Percentiles rank a stretch among this genome's conserved stretches.
These are phyloP conservation scores for Fopius arisanus DNA, from an alignment of 1,140 invertebrate species.

Conservation along the genomic window DNA sequence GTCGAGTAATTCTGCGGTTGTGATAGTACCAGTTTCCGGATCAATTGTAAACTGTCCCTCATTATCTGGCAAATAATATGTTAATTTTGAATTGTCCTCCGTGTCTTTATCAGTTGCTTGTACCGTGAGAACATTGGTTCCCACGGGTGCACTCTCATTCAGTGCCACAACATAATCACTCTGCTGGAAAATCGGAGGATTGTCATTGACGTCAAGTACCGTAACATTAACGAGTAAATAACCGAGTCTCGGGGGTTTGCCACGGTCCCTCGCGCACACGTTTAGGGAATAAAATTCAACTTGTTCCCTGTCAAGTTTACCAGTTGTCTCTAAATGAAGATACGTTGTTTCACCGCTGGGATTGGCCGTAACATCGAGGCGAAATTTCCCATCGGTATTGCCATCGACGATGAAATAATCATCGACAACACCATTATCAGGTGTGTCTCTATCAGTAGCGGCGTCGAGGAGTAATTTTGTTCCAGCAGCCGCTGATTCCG, in stretches of 20 bases:
- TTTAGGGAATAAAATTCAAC: slow-evolving; percentile 85
- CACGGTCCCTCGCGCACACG: slow-evolving; percentile 88
- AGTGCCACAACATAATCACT: slow-evolving; percentile 91
- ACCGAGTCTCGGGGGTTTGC: slow-evolving; percentile 79
- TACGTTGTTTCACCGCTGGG: slow-evolving; percentile 88
- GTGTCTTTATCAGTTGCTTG: slow-evolving; percentile 90
- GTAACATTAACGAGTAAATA: slow-evolving; percentile 90
- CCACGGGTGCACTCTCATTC: slow-evolving; percentile 89
- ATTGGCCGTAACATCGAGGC: slow-evolving; percentile 85
- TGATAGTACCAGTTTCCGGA: slow-evolving; percentile 86
- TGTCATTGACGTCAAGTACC: slow-evolving; percentile 93
- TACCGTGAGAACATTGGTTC: slow-evolving; percentile 88
- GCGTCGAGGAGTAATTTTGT: slow-evolving; percentile 87
- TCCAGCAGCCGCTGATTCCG: slow-evolving; percentile 88
- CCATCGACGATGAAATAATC: slow-evolving; percentile 89
- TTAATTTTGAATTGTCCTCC: slow-evolving; percentile 91
- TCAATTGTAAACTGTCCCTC: slow-evolving; percentile 89
- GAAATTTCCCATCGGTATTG: slow-evolving; percentile 87
- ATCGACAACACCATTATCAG: slow-evolving; percentile 85
- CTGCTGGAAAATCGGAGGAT: slow-evolving; percentile 92
- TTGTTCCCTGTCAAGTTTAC: slow-evolving; percentile 87
- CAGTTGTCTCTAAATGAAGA: slow-evolving; percentile 88
- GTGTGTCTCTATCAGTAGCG: slow-evolving; percentile 85
- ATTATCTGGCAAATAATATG: slow-evolving; percentile 85
- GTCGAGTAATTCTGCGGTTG: slow-evolving; percentile 79